These are phyloP conservation scores for Scortum barcoo DNA, from an alignment of 2,113 vertebrate genomes.

Conservation along the genomic window DNA sequence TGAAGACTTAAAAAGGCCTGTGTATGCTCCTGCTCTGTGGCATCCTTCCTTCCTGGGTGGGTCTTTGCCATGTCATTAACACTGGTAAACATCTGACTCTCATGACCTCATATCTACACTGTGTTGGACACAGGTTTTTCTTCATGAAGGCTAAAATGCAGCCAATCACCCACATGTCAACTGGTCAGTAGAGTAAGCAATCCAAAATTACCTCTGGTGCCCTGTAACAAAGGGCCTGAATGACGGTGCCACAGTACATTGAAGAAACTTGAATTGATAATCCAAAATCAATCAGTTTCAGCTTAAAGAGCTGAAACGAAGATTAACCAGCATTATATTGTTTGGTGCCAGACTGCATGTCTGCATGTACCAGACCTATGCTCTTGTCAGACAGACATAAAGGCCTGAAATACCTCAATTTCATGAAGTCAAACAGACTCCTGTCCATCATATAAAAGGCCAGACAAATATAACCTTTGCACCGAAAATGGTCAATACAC, in stretches of 20 bases:
- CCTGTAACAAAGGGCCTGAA: neutral
- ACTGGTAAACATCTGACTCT: neutral
- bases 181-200: neutral
- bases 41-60: too few species aligned
- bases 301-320: neutral
- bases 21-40: neutral
- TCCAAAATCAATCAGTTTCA: conserved; percentile 18
- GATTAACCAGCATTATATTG: conserved; percentile 18
- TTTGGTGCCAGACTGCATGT: neutral
- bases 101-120: neutral
- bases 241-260: accelerated
- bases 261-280: accelerated
- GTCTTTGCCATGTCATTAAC: neutral
- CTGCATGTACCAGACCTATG: too few species aligned
- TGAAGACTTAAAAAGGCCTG: neutral
- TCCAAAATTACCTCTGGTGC: conserved; percentile 4
- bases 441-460: neutral
- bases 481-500: neutral
- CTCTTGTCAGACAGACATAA: neutral
- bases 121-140: accelerated
- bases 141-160: conserved; percentile 1
- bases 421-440: neutral
- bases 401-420: accelerated
- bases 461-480: neutral
- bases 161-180: conserved; percentile 11